phyloP scores from a whole-genome alignment of 2,797 vertebrate species.

The Sebastes trivittatus region DNA sequence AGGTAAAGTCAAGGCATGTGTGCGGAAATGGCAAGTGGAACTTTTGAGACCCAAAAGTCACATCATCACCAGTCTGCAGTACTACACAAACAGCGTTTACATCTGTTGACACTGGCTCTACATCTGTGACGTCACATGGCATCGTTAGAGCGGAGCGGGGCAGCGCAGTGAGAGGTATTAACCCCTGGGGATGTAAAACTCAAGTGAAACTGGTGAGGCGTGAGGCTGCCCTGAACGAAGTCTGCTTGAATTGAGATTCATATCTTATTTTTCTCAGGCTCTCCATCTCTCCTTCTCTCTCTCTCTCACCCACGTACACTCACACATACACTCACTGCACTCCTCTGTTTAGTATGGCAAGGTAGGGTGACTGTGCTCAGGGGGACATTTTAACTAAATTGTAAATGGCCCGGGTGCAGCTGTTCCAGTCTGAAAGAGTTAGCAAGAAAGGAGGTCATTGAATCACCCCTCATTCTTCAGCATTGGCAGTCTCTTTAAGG shows the following conservation, averaged over 20 bases:
- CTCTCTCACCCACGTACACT: slow-evolving; percentile 6
- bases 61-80: slow-evolving; percentile 25
- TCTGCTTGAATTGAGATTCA: slow-evolving; percentile 62
- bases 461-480: slow-evolving; percentile 61
- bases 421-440: slow-evolving; percentile 66
- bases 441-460: slow-evolving; percentile 68
- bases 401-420: slow-evolving; percentile 69
- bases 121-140: slow-evolving; percentile 49
- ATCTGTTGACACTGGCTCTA: slow-evolving; percentile 47
- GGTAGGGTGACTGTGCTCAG: slow-evolving; percentile 62
- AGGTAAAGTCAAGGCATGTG: background rate
- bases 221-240: slow-evolving; percentile 56
- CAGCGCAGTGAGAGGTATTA: slow-evolving; percentile 60
- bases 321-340: slow-evolving; percentile 30
- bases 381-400: slow-evolving; percentile 74
- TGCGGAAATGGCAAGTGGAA: slow-evolving; percentile 2
- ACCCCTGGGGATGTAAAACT: slow-evolving; percentile 68
- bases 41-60: slow-evolving; percentile 18
- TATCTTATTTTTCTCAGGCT: slow-evolving; percentile 63
- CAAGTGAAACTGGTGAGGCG: slow-evolving; percentile 59
- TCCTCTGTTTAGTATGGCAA: slow-evolving; percentile 62
- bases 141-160: slow-evolving; percentile 51
- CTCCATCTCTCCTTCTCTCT: slow-evolving; percentile 2
- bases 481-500: slow-evolving; percentile 55
- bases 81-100: slow-evolving; percentile 46